Conservation (phyloP, 2,113 vertebrate species). For the Gallinago undulata region DNA sequence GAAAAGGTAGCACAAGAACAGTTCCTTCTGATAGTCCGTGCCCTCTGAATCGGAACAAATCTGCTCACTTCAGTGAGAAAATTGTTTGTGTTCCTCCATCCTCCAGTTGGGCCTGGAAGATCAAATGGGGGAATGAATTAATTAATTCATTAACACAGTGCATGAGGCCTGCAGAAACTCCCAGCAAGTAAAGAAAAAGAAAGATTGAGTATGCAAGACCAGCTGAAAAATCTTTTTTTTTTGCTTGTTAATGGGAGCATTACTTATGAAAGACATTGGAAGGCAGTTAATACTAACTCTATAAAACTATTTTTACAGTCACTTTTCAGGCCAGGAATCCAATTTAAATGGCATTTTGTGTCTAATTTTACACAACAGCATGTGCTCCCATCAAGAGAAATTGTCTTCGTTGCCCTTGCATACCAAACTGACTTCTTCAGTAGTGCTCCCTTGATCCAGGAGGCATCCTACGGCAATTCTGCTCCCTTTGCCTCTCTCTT, state of each 20-base stretch:
- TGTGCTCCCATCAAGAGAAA: not conserved
- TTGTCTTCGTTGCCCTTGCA: not conserved
- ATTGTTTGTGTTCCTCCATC: not conserved
- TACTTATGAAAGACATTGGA: not conserved
- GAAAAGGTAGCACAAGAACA: not conserved
- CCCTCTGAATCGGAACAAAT: not conserved
- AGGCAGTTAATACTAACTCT: not conserved
- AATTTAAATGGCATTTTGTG: not conserved
- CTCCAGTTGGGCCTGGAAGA: not conserved
- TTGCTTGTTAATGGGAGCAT: not conserved
- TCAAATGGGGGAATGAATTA: not conserved
- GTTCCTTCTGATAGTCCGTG: not conserved
- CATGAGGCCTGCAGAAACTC: not conserved
- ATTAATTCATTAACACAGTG: not conserved
- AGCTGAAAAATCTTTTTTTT: not conserved
- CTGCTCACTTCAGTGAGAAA: not conserved
- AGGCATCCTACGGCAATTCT: not conserved
- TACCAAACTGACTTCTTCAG: not conserved
- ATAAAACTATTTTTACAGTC: constrained; percentile 13
- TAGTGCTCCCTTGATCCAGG: not conserved
- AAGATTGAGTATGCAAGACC: not conserved
- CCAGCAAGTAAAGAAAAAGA: not conserved
- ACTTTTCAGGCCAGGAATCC: not conserved
- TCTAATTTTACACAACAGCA: constrained; percentile 1
- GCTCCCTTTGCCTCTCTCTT: not conserved